Percentiles rank a stretch among this genome's conserved stretches.
phyloP scores from a whole-genome alignment of 2,797 vertebrate species.

The Acanthornis magna region DNA sequence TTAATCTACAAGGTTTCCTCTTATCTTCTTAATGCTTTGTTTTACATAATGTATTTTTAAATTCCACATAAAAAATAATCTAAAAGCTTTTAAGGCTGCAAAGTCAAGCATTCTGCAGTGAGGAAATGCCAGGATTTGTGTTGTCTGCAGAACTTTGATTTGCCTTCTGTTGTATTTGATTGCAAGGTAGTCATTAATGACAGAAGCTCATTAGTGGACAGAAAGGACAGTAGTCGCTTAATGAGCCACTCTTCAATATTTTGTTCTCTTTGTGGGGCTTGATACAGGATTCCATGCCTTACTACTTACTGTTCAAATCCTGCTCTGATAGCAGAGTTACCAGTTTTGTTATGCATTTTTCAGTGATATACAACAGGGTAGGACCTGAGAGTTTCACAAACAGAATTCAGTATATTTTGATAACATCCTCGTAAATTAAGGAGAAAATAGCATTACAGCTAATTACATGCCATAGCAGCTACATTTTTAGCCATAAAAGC shows the following conservation, averaged over 20 bases:
- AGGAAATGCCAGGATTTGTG: not conserved
- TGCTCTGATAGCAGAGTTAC: not conserved
- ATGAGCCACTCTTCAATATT: not conserved
- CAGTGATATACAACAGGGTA: not conserved
- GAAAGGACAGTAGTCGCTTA: not conserved
- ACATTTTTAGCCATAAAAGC: conserved; percentile 9
- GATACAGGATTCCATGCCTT: not conserved
- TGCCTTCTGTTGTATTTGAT: not conserved
- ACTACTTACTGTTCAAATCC: not conserved
- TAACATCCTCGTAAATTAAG: not conserved
- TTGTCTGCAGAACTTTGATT: not conserved
- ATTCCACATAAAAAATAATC: not conserved
- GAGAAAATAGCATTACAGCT: not conserved
- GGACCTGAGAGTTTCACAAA: not conserved
- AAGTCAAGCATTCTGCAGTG: not conserved
- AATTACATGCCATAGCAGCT: not conserved
- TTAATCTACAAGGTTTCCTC: not conserved
- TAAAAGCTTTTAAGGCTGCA: not conserved
- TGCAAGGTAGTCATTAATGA: not conserved
- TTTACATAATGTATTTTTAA: not conserved
- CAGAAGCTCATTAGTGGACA: not conserved
- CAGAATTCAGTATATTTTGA: not conserved
- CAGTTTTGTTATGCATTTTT: not conserved
- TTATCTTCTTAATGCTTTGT: not conserved
- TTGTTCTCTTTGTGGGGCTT: not conserved